These are phyloP conservation scores for Amazona finschi DNA, from an alignment of 2,797 vertebrate species.

Conservation along the genomic window DNA sequence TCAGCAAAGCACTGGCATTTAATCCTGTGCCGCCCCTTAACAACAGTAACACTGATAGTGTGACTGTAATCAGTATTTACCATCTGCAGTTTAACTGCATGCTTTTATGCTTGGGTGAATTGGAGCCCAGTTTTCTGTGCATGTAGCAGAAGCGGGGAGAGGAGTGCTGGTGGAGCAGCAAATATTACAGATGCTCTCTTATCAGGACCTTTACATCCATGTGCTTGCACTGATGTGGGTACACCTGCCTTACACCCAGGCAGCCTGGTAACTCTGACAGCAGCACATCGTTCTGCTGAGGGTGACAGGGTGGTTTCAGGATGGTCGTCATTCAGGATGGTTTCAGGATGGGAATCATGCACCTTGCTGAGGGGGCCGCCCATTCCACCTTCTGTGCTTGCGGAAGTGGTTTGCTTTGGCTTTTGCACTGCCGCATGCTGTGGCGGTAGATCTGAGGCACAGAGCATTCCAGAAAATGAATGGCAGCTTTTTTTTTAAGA, in stretches of 20 bases:
- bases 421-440: neutral
- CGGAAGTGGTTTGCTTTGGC: neutral
- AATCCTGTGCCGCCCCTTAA: neutral
- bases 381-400: neutral
- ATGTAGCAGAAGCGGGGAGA: neutral
- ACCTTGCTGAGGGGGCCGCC: fast-evolving
- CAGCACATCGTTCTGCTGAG: neutral
- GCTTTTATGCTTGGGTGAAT: neutral
- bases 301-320: neutral
- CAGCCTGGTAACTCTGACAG: fast-evolving
- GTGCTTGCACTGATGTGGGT: neutral
- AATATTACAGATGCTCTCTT: neutral
- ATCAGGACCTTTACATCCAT: neutral
- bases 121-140: neutral
- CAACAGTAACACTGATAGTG: neutral
- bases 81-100: neutral
- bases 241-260: fast-evolving
- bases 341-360: neutral
- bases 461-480: neutral
- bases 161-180: neutral
- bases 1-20: neutral
- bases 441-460: neutral
- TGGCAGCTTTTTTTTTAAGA: neutral
- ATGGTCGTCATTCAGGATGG: too few relatives aligned
- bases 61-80: neutral